Evolutionary conservation across 2,797 vertebrate species (phyloP).

Genomic region (Ispidina lecontei): DNA sequence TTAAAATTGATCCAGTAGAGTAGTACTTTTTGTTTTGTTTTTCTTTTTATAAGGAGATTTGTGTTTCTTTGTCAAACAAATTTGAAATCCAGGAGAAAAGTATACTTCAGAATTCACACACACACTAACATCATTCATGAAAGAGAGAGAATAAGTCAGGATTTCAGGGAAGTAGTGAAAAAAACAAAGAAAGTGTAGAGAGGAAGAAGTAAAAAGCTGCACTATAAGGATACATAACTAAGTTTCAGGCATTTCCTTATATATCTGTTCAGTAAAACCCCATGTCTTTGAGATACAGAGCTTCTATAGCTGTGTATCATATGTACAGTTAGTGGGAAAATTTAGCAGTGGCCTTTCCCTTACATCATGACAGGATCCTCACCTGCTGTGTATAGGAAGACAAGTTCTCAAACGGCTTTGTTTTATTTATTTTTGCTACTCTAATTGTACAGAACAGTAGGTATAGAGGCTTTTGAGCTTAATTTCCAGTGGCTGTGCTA

Average conservation of each 20-base stretch:
- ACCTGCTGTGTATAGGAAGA: neutral
- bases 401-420: neutral
- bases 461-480: neutral
- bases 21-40: neutral
- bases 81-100: neutral
- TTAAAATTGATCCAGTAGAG: neutral
- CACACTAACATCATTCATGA: neutral
- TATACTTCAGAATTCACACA: neutral
- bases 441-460: neutral
- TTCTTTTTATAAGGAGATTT: neutral
- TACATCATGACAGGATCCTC: neutral
- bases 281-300: rapidly evolving
- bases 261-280: neutral
- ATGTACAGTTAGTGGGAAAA: neutral
- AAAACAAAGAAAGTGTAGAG: neutral
- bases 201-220: neutral
- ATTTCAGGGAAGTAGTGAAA: rapidly evolving
- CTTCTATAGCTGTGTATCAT: neutral
- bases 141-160: neutral
- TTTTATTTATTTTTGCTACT: neutral
- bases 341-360: neutral
- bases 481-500: neutral
- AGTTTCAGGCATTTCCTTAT: neutral
- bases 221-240: neutral
- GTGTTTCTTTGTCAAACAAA: neutral